phyloP scores from a whole-genome alignment of 2,888 invertebrate genomes.

The Gymnosoma rotundatum region DNA sequence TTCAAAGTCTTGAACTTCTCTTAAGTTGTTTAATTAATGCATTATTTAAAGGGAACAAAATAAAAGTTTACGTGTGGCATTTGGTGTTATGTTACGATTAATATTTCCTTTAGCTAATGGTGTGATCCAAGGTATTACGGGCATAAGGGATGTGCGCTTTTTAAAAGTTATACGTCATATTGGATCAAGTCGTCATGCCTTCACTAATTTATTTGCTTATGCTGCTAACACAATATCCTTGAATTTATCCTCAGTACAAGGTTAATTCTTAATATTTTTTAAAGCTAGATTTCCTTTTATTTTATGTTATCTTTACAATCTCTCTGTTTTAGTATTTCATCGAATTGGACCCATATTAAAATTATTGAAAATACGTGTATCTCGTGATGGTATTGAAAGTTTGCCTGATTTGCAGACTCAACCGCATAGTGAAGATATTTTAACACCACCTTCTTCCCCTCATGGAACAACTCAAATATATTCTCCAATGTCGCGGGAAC shows the following conservation, averaged over 20 bases:
- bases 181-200: slow-evolving; percentile 78
- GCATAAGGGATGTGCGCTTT: slow-evolving; percentile 79
- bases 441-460: slow-evolving; percentile 45
- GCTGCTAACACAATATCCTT: slow-evolving; percentile 81
- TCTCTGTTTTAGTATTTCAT: slow-evolving; percentile 76
- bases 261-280: slow-evolving; percentile 70
- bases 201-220: slow-evolving; percentile 80
- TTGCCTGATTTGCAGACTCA: slow-evolving; percentile 75
- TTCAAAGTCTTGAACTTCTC: no score
- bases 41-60: slow-evolving; percentile 73
- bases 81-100: slow-evolving; percentile 80
- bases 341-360: slow-evolving; percentile 80
- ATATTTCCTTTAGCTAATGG: slow-evolving; percentile 80
- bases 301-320: background rate
- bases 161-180: slow-evolving; percentile 77
- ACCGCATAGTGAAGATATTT: slow-evolving; percentile 12
- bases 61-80: slow-evolving; percentile 79
- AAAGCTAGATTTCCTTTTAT: background rate
- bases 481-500: slow-evolving; percentile 71
- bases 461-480: slow-evolving; percentile 42
- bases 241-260: slow-evolving; percentile 81
- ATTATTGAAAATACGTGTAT: slow-evolving; percentile 79
- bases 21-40: no score
- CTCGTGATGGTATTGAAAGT: slow-evolving; percentile 78
- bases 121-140: slow-evolving; percentile 79